A percentile compares a stretch with the other conserved stretches of the same genome.
Evolutionary conservation across 1,140 invertebrate species (phyloP).

Genomic region (Trissolcus basalis): DNA sequence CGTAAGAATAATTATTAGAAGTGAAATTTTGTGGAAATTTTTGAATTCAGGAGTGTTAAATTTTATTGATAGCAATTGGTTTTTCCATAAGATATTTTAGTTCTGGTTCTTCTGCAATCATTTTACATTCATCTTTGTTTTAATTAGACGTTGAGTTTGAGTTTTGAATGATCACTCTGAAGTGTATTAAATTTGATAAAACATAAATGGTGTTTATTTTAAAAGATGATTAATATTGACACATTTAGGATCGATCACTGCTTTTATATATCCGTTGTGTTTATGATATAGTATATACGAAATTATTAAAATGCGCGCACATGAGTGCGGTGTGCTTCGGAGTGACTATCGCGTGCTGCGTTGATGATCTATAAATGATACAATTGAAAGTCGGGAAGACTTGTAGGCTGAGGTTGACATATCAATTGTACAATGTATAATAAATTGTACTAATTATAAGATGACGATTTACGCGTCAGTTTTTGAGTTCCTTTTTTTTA

Average conservation of each 20-base stretch:
- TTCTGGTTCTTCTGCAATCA: too few species aligned
- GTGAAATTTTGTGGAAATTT: too few species aligned
- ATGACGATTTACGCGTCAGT: constrained; percentile 7
- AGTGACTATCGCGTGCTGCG: constrained; percentile 49
- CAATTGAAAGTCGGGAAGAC: constrained; percentile 23
- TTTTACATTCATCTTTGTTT: too few species aligned
- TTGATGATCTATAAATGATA: constrained; percentile 14
- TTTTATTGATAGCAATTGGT: too few species aligned
- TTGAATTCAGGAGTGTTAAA: too few species aligned
- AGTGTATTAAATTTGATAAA: too few species aligned
- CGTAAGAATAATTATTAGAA: neutral
- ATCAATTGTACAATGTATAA: constrained; percentile 39
- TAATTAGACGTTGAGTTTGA: neutral
- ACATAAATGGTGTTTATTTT: too few species aligned
- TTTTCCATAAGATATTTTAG: too few species aligned
- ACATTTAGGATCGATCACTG: constrained; percentile 34
- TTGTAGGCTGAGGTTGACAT: constrained; percentile 27
- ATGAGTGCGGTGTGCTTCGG: constrained; percentile 47
- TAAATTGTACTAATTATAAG: constrained; percentile 44
- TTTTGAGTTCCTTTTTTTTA: constrained; percentile 7
- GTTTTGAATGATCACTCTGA: too few species aligned
- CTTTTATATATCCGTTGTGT: constrained; percentile 67
- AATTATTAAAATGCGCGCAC: constrained; percentile 41
- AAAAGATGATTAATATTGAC: neutral
- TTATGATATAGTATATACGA: constrained; percentile 74